Percentiles rank a stretch among this genome's conserved stretches.
These are phyloP conservation scores for Cyclura pinguis DNA, from an alignment of 2,797 vertebrate species.

Conservation along the genomic window DNA sequence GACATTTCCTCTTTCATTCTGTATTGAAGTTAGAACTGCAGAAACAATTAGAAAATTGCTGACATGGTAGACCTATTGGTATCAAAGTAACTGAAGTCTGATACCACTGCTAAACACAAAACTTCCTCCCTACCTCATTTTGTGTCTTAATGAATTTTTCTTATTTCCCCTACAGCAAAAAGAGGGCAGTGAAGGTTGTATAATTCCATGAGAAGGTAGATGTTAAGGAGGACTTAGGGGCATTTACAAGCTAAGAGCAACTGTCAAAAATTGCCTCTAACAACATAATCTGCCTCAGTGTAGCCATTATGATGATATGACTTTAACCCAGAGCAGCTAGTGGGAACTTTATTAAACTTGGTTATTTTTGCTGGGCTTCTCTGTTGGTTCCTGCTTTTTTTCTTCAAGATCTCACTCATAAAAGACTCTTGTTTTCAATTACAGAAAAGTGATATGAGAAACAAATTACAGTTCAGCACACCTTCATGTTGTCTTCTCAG, in stretches of 20 bases:
- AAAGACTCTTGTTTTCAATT: slow-evolving; percentile 1
- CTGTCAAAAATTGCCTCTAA: slow-evolving; percentile 3
- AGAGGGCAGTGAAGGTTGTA: background rate
- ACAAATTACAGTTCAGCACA: slow-evolving; percentile 19
- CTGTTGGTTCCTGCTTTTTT: background rate
- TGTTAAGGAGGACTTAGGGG: slow-evolving; percentile 20
- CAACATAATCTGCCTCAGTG: slow-evolving; percentile 20
- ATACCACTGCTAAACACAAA: slow-evolving; percentile 9
- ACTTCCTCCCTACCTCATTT: slow-evolving; percentile 19
- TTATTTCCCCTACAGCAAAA: slow-evolving; percentile 47
- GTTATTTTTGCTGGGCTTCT: background rate
- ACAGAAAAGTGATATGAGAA: slow-evolving; percentile 21
- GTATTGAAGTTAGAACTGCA: slow-evolving; percentile 18
- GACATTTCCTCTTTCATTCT: background rate
- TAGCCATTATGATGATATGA: slow-evolving; percentile 32
- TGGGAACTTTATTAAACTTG: slow-evolving; percentile 5
- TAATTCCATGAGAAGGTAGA: slow-evolving; percentile 30
- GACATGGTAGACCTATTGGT: background rate
- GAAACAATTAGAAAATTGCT: slow-evolving; percentile 4
- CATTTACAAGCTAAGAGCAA: slow-evolving; percentile 37
- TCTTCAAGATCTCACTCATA: slow-evolving; percentile 7
- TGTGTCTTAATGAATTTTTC: slow-evolving; percentile 32
- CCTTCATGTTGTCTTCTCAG: background rate
- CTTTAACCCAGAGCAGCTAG: slow-evolving; percentile 29
- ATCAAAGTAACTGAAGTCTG: background rate